Evolutionary conservation across 2,113 vertebrate species (phyloP).

Genomic region (Phrynosoma platyrhinos): DNA sequence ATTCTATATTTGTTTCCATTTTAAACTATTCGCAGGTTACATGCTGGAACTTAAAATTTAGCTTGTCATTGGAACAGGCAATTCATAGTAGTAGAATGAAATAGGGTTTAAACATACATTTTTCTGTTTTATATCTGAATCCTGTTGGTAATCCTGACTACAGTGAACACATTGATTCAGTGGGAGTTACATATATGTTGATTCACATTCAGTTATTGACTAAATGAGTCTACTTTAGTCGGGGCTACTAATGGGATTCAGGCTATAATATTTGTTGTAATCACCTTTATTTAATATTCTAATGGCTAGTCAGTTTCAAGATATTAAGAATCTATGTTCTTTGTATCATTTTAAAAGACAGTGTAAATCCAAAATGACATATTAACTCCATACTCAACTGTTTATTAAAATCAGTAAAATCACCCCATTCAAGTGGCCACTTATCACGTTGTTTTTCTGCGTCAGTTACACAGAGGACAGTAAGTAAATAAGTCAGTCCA

Average conservation of each 20-base stretch:
- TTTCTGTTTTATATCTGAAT: too few species aligned
- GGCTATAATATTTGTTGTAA: background rate
- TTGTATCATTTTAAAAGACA: background rate
- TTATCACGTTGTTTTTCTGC: background rate
- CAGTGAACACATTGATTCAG: too few species aligned
- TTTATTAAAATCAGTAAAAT: background rate
- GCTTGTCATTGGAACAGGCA: background rate
- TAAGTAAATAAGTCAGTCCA: background rate
- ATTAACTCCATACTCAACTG: background rate
- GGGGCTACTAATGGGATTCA: too few species aligned
- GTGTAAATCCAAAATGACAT: background rate
- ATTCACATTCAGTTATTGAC: too few species aligned
- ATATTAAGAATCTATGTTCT: background rate
- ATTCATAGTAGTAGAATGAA: background rate
- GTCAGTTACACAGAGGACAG: background rate
- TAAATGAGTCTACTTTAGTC: too few species aligned
- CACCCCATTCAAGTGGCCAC: background rate
- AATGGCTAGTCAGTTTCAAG: background rate
- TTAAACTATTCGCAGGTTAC: background rate
- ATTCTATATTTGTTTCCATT: background rate
- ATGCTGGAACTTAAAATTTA: background rate
- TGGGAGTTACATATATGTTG: too few species aligned
- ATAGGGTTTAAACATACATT: too few species aligned
- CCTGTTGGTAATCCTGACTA: too few species aligned
- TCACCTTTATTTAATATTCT: background rate